A percentile compares a stretch with the other conserved stretches of the same genome.
Evolutionary conservation across 1,140 invertebrate genomes (phyloP).

Genomic region (Mamestra configurata): DNA sequence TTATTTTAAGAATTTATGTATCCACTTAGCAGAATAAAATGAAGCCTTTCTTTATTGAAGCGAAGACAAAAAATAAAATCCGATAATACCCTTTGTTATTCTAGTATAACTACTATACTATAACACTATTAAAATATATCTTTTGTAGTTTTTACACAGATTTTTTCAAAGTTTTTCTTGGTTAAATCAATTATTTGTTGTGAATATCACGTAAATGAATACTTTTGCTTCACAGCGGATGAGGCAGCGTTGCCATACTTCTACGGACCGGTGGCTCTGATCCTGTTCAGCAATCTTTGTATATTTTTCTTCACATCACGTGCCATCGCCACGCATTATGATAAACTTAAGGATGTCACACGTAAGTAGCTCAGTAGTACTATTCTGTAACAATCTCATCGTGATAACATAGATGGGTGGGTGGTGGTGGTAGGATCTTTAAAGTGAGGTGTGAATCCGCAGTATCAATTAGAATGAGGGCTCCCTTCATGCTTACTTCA

Average conservation of each 20-base stretch:
- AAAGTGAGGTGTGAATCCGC: no score
- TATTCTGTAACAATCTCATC: no score
- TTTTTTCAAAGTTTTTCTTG: background rate
- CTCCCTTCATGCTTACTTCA: no score
- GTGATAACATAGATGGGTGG: no score
- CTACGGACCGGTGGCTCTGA: slow-evolving; percentile 89
- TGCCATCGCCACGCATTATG: slow-evolving; percentile 81
- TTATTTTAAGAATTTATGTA: background rate
- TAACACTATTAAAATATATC: no score
- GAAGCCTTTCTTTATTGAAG: background rate
- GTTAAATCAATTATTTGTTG: no score
- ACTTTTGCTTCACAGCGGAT: slow-evolving; percentile 83
- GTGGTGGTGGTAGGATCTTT: no score
- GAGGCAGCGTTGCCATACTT: slow-evolving; percentile 89
- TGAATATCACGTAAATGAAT: no score
- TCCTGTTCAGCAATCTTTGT: slow-evolving; percentile 87
- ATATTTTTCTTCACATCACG: slow-evolving; percentile 88
- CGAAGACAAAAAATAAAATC: background rate
- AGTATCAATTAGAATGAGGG: no score
- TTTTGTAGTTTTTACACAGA: background rate
- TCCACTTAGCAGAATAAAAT: background rate
- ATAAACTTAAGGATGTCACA: slow-evolving; percentile 82
- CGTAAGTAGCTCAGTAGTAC: slow-evolving; percentile 72
- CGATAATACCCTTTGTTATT: no score
- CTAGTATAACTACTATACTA: no score